A percentile compares a stretch with the other conserved stretches of the same genome.
These are phyloP conservation scores for Penaeus monodon DNA, from an alignment of 2,888 invertebrate genomes.

Conservation along the genomic window DNA sequence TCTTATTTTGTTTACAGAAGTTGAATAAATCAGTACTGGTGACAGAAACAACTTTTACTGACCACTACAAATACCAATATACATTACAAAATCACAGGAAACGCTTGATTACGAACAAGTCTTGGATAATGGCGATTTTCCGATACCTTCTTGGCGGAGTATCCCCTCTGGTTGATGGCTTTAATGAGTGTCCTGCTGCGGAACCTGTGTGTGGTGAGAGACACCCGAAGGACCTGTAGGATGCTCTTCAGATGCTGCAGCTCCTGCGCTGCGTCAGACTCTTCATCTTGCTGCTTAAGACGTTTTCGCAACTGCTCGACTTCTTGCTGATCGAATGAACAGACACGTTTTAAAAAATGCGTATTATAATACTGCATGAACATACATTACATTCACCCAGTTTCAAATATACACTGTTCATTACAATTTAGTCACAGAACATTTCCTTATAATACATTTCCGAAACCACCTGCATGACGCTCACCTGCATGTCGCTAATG, in stretches of 20 bases:
- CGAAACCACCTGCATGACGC: neutral
- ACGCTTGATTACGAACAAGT: too few relatives aligned
- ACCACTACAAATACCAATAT: too few relatives aligned
- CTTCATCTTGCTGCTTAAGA: slow-evolving; percentile 12
- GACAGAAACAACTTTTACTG: too few relatives aligned
- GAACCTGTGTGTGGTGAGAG: slow-evolving; percentile 29
- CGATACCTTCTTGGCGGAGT: slow-evolving; percentile 34
- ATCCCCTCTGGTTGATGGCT: slow-evolving; percentile 42
- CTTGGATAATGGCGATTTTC: too few relatives aligned
- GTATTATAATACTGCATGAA: neutral
- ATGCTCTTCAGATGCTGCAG: slow-evolving; percentile 23
- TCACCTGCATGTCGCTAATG: slow-evolving; percentile 52
- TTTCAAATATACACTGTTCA: too few relatives aligned
- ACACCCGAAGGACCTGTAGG: slow-evolving; percentile 31
- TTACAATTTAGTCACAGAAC: neutral
- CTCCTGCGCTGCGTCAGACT: slow-evolving; percentile 22
- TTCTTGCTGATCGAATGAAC: slow-evolving; percentile 20
- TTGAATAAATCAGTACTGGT: too few relatives aligned
- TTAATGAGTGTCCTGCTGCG: slow-evolving; percentile 36
- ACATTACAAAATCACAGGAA: too few relatives aligned
- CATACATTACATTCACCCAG: too few relatives aligned
- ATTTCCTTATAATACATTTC: neutral
- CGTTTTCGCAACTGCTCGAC: slow-evolving; percentile 28
- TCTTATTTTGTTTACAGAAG: too few relatives aligned
- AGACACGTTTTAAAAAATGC: neutral